These are phyloP conservation scores for Pampus argenteus DNA, from an alignment of 2,797 vertebrate genomes.

Conservation along the genomic window DNA sequence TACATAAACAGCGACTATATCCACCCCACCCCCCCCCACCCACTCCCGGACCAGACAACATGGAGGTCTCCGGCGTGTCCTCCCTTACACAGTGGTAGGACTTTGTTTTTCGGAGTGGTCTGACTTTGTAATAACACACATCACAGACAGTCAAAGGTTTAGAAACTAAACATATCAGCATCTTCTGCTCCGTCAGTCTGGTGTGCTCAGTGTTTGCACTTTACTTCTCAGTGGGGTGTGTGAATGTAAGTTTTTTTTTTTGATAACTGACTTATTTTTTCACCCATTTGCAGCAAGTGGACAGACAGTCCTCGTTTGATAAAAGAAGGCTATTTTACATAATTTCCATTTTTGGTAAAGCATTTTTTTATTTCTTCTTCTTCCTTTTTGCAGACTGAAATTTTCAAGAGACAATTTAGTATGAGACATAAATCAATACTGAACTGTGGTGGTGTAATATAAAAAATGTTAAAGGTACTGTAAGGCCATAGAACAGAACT, in stretches of 20 bases:
- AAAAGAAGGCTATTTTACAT: neutral
- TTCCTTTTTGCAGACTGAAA: neutral
- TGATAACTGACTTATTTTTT: neutral
- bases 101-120: conserved; percentile 33
- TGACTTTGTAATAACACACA: conserved; percentile 51
- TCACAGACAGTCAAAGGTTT: conserved; percentile 51
- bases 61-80: conserved; percentile 38
- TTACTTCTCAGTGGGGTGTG: conserved; percentile 25
- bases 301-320: neutral
- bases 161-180: conserved; percentile 54
- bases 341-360: neutral
- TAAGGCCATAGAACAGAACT: conserved; percentile 3
- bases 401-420: neutral
- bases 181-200: conserved; percentile 37
- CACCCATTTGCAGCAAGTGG: conserved; percentile 4
- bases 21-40: conserved; percentile 63
- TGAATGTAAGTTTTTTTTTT: conserved; percentile 2
- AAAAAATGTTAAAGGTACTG: neutral
- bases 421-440: neutral
- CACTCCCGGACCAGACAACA: conserved; percentile 28
- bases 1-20: conserved; percentile 78
- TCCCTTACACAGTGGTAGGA: conserved; percentile 53
- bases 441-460: conserved; percentile 7
- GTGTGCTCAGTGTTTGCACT: conserved; percentile 55
- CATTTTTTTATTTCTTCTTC: neutral